These are phyloP conservation scores for Erithacus rubecula DNA, from an alignment of 2,797 vertebrate genomes.

Conservation along the genomic window DNA sequence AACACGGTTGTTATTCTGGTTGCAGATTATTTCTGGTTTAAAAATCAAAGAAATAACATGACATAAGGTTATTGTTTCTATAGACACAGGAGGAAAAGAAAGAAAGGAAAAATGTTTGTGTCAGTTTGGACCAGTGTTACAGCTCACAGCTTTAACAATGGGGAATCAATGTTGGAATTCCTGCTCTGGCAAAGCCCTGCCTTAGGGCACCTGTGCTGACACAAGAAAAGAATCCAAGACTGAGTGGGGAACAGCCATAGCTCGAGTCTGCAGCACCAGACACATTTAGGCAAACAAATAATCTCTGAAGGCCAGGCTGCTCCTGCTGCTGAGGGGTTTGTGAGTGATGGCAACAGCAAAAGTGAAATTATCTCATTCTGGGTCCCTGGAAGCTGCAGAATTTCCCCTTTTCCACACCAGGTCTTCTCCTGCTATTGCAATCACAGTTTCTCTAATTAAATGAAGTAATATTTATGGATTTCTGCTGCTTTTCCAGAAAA, in stretches of 20 bases:
- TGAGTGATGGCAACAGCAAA: neutral
- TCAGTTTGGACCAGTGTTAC: neutral
- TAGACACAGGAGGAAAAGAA: neutral
- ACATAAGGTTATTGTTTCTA: neutral
- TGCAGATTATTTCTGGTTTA: neutral
- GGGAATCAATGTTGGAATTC: fast-evolving
- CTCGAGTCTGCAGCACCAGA: neutral
- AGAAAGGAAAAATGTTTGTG: neutral
- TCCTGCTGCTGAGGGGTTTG: neutral
- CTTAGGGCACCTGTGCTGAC: neutral
- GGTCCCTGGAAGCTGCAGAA: neutral
- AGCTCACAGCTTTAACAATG: neutral
- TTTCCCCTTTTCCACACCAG: neutral
- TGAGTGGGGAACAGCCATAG: fast-evolving
- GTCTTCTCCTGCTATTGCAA: neutral
- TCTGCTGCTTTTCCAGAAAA: neutral
- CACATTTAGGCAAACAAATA: neutral
- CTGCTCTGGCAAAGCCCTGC: neutral
- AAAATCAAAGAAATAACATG: neutral
- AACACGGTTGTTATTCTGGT: neutral
- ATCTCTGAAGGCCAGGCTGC: neutral
- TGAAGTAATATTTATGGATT: neutral
- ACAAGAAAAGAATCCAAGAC: neutral
- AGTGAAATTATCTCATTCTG: neutral
- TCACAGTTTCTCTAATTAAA: neutral